These are phyloP conservation scores for Callaeas wilsoni DNA, from an alignment of 2,113 vertebrate species.

Conservation along the genomic window DNA sequence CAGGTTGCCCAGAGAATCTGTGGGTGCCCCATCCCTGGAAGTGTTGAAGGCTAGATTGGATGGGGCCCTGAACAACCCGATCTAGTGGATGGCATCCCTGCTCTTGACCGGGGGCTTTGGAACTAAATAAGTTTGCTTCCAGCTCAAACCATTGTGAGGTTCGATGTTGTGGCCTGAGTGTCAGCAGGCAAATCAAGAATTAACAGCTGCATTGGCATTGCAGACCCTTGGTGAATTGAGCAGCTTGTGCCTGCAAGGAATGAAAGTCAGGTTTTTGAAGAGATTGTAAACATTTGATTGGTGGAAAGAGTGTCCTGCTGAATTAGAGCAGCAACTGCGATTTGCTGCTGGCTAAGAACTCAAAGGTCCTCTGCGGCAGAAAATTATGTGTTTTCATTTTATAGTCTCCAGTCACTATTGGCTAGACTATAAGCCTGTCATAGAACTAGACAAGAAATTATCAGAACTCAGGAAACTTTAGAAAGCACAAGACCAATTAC, in stretches of 20 bases:
- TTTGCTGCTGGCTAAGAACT: neutral
- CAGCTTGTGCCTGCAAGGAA: neutral
- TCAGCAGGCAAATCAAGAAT: neutral
- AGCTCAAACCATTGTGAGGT: neutral
- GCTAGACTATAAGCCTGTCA: neutral
- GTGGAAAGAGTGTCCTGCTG: neutral
- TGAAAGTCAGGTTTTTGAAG: neutral
- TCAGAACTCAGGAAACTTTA: neutral
- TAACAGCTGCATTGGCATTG: neutral
- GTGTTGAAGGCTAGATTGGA: neutral
- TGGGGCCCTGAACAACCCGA: neutral
- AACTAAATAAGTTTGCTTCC: neutral
- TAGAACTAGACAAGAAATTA: neutral
- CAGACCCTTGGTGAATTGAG: neutral
- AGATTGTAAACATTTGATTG: neutral
- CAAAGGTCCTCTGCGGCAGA: neutral
- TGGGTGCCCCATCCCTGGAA: neutral
- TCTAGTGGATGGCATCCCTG: neutral
- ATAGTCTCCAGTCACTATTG: neutral
- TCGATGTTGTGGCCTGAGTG: neutral
- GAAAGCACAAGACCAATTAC: accelerated
- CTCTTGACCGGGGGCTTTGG: neutral
- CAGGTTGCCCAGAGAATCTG: neutral
- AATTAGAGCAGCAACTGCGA: neutral
- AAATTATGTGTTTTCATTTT: neutral